A percentile compares a stretch with the other conserved stretches of the same genome.
phyloP scores from a whole-genome alignment of 1,140 invertebrate genomes.

The Zaprionus ghesquierei region DNA sequence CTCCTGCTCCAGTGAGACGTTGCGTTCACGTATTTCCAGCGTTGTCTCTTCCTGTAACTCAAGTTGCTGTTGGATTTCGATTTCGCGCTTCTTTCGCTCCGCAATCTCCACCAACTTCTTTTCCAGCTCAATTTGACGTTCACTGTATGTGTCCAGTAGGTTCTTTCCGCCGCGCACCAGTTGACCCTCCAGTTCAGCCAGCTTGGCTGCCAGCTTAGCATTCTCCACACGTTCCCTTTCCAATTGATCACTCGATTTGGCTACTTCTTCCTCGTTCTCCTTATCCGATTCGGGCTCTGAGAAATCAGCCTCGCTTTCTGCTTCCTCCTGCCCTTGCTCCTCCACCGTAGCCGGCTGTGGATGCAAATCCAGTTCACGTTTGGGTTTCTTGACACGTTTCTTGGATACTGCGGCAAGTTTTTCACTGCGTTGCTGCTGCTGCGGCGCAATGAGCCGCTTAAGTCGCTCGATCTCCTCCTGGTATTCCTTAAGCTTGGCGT shows the following conservation, averaged over 20 bases:
- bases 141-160: constrained; percentile 94
- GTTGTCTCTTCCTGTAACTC: constrained; percentile 95
- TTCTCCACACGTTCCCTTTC: constrained; percentile 83
- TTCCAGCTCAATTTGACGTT: constrained; percentile 93
- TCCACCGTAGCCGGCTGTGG: constrained; percentile 30
- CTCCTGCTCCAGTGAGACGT: constrained; percentile 94
- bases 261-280: constrained; percentile 83
- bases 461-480: constrained; percentile 92
- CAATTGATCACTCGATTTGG: constrained; percentile 82
- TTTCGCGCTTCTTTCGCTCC: constrained; percentile 90
- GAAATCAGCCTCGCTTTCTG: constrained; percentile 84
- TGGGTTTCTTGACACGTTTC: constrained; percentile 59
- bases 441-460: constrained; percentile 83
- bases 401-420: constrained; percentile 57
- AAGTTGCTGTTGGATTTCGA: constrained; percentile 93
- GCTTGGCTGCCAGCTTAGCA: constrained; percentile 83
- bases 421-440: constrained; percentile 77
- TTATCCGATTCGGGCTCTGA: constrained; percentile 85
- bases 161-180: constrained; percentile 93
- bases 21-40: constrained; percentile 92
- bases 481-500: constrained; percentile 93
- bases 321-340: constrained; percentile 83
- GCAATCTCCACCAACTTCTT: constrained; percentile 91
- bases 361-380: constrained; percentile 35
- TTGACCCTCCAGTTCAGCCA: constrained; percentile 92